phyloP scores from a whole-genome alignment of 2,113 vertebrate genomes.

The Pangasianodon hypophthalmus region DNA sequence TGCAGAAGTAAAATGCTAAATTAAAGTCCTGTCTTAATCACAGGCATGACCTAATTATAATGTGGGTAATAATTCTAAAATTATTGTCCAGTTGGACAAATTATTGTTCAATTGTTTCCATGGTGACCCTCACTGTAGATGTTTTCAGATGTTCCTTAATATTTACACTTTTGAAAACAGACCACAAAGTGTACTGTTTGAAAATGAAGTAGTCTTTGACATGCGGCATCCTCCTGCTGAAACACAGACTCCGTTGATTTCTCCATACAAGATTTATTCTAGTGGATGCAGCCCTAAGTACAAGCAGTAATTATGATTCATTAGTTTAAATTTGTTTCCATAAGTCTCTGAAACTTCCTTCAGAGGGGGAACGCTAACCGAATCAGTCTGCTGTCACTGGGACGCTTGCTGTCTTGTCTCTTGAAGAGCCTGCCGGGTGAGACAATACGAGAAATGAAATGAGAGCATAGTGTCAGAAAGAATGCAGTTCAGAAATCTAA shows the following conservation, averaged over 20 bases:
- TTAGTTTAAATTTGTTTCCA: neutral
- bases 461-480: neutral
- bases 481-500: neutral
- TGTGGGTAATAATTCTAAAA: neutral
- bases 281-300: neutral
- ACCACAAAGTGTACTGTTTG: neutral
- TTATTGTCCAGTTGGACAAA: neutral
- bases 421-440: conserved; percentile 60
- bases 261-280: neutral
- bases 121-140: neutral
- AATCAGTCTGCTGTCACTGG: conserved; percentile 39
- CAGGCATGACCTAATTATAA: neutral
- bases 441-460: conserved; percentile 5
- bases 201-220: neutral
- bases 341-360: neutral
- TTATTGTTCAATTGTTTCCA: neutral
- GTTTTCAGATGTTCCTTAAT: neutral
- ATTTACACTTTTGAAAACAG: neutral
- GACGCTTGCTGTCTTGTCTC: conserved; percentile 55
- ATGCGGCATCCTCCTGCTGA: neutral
- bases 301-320: neutral
- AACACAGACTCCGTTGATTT: neutral
- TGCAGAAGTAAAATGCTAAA: neutral
- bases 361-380: neutral
- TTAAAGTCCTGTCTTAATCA: neutral